phyloP scores from a whole-genome alignment of 2,888 invertebrate genomes.

The Ophonus ardosiacus region DNA sequence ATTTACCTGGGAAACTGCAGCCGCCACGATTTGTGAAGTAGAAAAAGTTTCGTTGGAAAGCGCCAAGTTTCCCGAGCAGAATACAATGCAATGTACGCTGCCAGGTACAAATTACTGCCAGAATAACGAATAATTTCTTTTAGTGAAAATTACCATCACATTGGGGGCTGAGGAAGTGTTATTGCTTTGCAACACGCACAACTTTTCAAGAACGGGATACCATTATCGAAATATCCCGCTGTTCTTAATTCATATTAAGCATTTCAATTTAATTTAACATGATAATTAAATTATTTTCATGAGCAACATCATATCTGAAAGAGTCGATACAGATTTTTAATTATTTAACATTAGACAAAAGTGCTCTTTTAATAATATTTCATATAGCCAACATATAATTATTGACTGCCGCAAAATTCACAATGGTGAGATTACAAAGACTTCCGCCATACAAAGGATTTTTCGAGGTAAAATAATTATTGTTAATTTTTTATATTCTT shows the following conservation, averaged over 20 bases:
- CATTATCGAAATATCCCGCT: not conserved
- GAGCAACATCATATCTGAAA: not conserved
- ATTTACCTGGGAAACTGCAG: conserved; percentile 62
- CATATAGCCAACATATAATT: no score
- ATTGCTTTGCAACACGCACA: conserved; percentile 14
- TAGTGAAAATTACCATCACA: conserved; percentile 43
- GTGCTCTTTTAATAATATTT: no score
- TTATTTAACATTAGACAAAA: no score
- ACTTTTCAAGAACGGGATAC: not conserved
- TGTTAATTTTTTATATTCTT: no score
- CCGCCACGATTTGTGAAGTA: conserved; percentile 22
- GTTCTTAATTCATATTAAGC: not conserved
- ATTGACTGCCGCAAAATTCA: no score
- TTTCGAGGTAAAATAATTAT: no score
- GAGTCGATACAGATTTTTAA: no score
- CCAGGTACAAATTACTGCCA: conserved; percentile 43
- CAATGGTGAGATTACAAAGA: no score
- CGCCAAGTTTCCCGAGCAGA: conserved; percentile 37
- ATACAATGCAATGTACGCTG: conserved; percentile 47
- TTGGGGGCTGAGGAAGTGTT: conserved; percentile 15
- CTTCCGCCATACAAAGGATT: no score
- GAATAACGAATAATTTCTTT: conserved; percentile 57
- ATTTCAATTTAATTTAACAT: not conserved
- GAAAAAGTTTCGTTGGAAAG: conserved; percentile 50
- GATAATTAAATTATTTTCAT: not conserved